These are phyloP conservation scores for Chloroceryle inda DNA, from an alignment of 2,797 vertebrate species.

Conservation along the genomic window DNA sequence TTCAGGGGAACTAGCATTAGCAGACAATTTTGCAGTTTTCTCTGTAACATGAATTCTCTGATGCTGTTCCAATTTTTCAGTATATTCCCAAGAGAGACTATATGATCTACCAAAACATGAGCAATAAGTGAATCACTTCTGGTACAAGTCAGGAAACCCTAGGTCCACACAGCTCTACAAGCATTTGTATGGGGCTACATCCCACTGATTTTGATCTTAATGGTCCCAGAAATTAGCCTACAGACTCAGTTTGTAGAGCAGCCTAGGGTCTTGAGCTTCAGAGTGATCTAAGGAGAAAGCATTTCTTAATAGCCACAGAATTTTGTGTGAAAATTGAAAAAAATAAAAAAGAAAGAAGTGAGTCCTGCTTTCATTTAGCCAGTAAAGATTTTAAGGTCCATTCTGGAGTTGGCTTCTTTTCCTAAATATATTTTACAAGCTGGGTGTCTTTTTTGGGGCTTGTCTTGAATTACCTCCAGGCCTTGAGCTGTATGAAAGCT, in stretches of 20 bases:
- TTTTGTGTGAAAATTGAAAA: background rate
- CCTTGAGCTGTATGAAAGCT: background rate
- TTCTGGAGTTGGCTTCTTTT: background rate
- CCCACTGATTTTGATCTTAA: background rate
- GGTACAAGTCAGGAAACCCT: background rate
- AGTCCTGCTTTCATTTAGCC: background rate
- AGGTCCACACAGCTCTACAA: background rate
- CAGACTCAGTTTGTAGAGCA: background rate
- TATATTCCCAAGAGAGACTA: background rate
- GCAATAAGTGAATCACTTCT: background rate
- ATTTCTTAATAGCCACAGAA: background rate
- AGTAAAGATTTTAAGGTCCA: background rate
- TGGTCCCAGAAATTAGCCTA: background rate
- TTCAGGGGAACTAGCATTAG: background rate
- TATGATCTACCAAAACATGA: background rate
- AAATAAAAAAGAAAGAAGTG: rapidly evolving
- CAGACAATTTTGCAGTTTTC: background rate
- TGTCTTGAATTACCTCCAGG: background rate
- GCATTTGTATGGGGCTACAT: background rate
- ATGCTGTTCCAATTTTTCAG: background rate
- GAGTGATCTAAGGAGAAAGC: background rate
- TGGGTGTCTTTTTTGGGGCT: background rate
- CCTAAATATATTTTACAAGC: background rate
- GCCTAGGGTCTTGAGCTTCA: background rate
- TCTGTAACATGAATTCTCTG: background rate